phyloP scores from a whole-genome alignment of 2,888 invertebrate species.

The Andrena minutula region DNA sequence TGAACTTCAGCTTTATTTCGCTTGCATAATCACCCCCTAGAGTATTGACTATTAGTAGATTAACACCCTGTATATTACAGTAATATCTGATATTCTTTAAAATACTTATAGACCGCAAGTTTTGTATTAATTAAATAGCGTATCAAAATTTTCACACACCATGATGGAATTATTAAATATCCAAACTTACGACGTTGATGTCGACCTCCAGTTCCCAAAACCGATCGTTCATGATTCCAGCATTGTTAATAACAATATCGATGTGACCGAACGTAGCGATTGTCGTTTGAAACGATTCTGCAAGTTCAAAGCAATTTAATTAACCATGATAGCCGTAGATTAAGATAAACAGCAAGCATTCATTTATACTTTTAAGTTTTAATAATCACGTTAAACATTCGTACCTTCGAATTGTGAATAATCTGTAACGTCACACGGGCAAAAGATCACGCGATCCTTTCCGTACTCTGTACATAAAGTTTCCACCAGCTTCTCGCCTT shows the following conservation, averaged over 20 bases:
- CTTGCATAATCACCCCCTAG: too few species aligned
- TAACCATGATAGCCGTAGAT: neutral
- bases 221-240: conserved; percentile 92
- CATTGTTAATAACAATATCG: conserved; percentile 93
- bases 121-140: neutral
- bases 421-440: conserved; percentile 92
- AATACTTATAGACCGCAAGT: too few species aligned
- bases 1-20: too few species aligned
- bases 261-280: conserved; percentile 90
- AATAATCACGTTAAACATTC: neutral
- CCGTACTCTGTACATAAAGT: conserved; percentile 89
- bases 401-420: conserved; percentile 92
- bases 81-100: too few species aligned
- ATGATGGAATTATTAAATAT: neutral
- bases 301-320: conserved; percentile 70
- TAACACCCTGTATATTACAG: neutral
- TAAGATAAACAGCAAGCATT: neutral
- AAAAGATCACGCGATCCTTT: conserved; percentile 90
- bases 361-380: neutral
- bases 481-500: conserved; percentile 89
- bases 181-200: conserved; percentile 89
- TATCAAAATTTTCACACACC: neutral
- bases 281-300: conserved; percentile 91
- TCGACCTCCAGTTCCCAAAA: conserved; percentile 92
- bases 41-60: neutral